These are phyloP conservation scores for Muntiacus reevesi DNA, from an alignment of 2,113 vertebrate species.

Conservation along the genomic window DNA sequence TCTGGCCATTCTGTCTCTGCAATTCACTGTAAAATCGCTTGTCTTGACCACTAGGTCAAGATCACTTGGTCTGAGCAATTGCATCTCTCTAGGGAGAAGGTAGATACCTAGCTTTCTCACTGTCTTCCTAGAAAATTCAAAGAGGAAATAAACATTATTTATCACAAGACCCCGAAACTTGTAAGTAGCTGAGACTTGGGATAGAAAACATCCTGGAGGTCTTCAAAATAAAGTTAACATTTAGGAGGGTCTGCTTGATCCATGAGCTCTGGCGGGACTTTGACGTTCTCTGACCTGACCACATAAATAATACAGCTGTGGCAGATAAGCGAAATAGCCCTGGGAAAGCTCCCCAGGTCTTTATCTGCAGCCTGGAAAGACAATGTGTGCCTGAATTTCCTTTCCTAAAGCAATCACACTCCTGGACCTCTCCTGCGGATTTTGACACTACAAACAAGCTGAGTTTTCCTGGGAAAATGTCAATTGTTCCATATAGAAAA, in stretches of 20 bases:
- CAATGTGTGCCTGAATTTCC: rapidly evolving
- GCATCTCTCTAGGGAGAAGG: neutral
- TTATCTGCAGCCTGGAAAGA: neutral
- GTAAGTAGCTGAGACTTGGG: neutral
- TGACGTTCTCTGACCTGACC: neutral
- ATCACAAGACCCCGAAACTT: neutral
- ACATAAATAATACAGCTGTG: rapidly evolving
- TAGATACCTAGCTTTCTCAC: neutral
- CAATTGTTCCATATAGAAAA: neutral
- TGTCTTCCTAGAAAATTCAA: neutral
- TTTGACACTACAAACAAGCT: constrained; percentile 47
- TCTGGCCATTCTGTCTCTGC: rapidly evolving
- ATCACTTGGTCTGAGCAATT: neutral
- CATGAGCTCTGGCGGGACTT: rapidly evolving
- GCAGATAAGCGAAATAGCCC: neutral
- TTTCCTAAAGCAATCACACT: neutral
- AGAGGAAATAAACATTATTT: neutral
- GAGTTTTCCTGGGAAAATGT: constrained; percentile 36
- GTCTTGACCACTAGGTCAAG: neutral
- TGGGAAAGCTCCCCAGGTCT: constrained; percentile 13
- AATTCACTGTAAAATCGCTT: neutral
- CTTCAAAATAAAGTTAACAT: neutral
- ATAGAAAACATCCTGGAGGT: neutral
- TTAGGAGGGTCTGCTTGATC: neutral
- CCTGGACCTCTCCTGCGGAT: neutral